Evolutionary conservation across 2,888 invertebrate species (phyloP).

Genomic region (Capitulum mitella): DNA sequence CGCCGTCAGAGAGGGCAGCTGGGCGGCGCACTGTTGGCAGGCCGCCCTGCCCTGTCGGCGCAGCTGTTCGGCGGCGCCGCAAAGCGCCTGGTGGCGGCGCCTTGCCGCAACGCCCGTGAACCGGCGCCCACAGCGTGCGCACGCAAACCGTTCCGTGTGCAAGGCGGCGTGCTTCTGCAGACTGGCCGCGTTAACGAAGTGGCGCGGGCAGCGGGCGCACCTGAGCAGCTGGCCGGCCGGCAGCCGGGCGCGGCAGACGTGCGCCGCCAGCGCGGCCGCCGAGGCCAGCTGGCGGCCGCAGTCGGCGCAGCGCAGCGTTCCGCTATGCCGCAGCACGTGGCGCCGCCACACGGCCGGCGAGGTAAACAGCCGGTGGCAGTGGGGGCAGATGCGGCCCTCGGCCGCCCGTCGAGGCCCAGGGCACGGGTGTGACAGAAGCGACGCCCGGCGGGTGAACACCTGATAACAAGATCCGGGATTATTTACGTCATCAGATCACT

Average conservation of each 20-base stretch:
- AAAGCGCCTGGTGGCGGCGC: slow-evolving; percentile 9
- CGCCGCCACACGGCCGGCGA: neutral
- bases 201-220: neutral
- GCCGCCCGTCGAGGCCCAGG: neutral
- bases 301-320: slow-evolving; percentile 17
- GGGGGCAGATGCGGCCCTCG: neutral
- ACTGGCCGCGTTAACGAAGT: neutral
- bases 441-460: neutral
- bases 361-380: neutral
- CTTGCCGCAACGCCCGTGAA: neutral
- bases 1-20: neutral
- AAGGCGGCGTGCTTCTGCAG: neutral
- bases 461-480: too few relatives aligned
- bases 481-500: too few relatives aligned
- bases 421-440: neutral
- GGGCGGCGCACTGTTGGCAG: neutral
- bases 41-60: neutral
- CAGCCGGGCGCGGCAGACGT: neutral
- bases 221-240: neutral
- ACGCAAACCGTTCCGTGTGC: neutral
- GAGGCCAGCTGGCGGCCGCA: slow-evolving; percentile 5
- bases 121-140: neutral
- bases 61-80: slow-evolving; percentile 11
- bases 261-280: neutral
- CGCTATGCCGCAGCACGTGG: neutral